phyloP scores from a whole-genome alignment of 2,888 invertebrate species.

The Corythucha ciliata region DNA sequence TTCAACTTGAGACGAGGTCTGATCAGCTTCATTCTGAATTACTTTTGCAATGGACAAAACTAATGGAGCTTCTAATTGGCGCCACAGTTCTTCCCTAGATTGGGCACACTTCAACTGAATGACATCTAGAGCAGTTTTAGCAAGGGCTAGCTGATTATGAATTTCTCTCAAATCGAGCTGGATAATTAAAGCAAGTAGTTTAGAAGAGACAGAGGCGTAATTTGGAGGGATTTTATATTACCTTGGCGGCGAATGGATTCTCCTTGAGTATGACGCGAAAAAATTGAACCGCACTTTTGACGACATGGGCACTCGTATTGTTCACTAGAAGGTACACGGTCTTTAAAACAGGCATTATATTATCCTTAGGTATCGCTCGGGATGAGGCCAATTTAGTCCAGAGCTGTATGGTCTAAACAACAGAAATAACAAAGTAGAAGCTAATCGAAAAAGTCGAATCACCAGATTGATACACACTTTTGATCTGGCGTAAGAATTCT shows the following conservation, averaged over 20 bases:
- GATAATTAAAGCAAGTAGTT: conserved; percentile 17
- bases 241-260: conserved; percentile 76
- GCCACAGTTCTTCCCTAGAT: conserved; percentile 37
- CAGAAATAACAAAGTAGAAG: too few relatives aligned
- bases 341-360: conserved; percentile 58
- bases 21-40: conserved; percentile 15
- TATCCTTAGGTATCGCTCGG: conserved; percentile 64
- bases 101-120: conserved; percentile 26
- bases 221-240: conserved; percentile 40
- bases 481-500: conserved; percentile 74
- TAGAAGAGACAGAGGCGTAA: background rate
- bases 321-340: conserved; percentile 59
- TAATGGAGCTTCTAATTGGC: conserved; percentile 41
- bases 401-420: conserved; percentile 56
- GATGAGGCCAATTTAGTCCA: conserved; percentile 71
- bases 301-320: conserved; percentile 74
- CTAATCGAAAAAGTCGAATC: too few relatives aligned
- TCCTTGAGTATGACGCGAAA: conserved; percentile 44
- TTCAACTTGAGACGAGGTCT: background rate
- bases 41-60: conserved; percentile 17
- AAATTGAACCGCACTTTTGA: conserved; percentile 65
- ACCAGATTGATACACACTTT: conserved; percentile 47
- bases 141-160: conserved; percentile 46
- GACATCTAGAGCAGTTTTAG: conserved; percentile 24
- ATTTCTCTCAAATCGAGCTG: conserved; percentile 49